Evolutionary conservation across 2,797 vertebrate genomes (phyloP).

Genomic region (Pseudocheirus occidentalis): DNA sequence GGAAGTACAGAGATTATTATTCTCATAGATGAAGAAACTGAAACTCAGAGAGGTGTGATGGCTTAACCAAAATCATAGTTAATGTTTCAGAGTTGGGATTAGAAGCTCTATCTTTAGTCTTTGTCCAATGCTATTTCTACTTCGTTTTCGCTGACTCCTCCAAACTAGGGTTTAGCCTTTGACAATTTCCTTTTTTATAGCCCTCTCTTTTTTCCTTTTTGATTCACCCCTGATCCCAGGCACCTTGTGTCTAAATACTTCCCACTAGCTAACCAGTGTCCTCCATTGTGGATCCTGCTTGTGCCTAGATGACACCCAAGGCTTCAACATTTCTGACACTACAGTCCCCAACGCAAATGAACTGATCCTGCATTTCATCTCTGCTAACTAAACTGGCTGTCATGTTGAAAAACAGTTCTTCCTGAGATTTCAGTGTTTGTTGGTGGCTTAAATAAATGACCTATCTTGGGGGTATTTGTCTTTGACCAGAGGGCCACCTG

Average conservation of each 20-base stretch:
- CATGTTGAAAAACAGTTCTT: not conserved
- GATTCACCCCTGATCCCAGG: not conserved
- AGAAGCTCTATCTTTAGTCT: not conserved
- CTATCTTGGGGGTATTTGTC: not conserved
- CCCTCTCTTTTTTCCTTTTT: not conserved
- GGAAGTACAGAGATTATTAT: not conserved
- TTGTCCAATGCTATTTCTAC: not conserved
- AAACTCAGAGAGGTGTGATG: not conserved
- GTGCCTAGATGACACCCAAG: not conserved
- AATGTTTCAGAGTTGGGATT: not conserved
- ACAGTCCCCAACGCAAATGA: not conserved
- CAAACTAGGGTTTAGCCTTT: not conserved
- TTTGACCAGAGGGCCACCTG: not conserved
- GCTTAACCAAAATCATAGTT: not conserved
- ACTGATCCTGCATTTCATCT: not conserved
- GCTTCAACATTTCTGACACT: not conserved
- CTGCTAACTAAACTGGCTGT: not conserved
- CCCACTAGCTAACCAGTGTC: not conserved
- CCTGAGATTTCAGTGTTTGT: not conserved
- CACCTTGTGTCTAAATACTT: not conserved
- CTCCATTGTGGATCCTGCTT: not conserved
- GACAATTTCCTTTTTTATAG: not conserved
- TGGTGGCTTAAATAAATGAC: not conserved
- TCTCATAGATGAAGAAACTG: not conserved
- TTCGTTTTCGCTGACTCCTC: not conserved